These are phyloP conservation scores for Meganola albula DNA, from an alignment of 2,888 invertebrate genomes.

Conservation along the genomic window DNA sequence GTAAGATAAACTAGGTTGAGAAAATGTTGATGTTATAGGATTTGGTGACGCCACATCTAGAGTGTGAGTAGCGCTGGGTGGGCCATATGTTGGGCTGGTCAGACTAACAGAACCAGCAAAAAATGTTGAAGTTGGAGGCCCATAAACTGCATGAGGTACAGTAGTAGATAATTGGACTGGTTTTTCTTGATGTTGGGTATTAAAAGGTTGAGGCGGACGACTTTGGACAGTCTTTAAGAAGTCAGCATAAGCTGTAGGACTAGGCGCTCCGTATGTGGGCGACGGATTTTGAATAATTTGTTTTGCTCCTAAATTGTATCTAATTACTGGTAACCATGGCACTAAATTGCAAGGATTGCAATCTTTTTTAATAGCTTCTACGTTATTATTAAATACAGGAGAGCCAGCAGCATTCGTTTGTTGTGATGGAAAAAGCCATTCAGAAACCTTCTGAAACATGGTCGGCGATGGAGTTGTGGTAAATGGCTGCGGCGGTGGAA, in stretches of 20 bases:
- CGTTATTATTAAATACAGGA: slow-evolving; percentile 34
- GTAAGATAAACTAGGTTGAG: slow-evolving; percentile 38
- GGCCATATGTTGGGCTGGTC: slow-evolving; percentile 53
- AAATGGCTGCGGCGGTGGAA: slow-evolving; percentile 64
- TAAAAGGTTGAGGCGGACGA: slow-evolving; percentile 44
- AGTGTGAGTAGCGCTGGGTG: slow-evolving; percentile 50
- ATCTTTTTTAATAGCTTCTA: slow-evolving; percentile 67
- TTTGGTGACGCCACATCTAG: slow-evolving; percentile 48
- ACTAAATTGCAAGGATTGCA: slow-evolving; percentile 88
- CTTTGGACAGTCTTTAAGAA: slow-evolving; percentile 40
- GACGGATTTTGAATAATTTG: slow-evolving; percentile 44
- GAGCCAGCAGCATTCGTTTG: slow-evolving; percentile 44
- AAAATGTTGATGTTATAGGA: slow-evolving; percentile 40
- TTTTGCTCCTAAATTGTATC: slow-evolving; percentile 62
- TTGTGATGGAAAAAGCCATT: slow-evolving; percentile 79
- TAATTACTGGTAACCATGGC: slow-evolving; percentile 88
- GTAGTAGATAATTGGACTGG: slow-evolving; percentile 38
- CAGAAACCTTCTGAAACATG: slow-evolving; percentile 77
- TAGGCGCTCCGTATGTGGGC: slow-evolving; percentile 64
- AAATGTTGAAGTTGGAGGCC: slow-evolving; percentile 41
- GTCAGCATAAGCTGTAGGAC: slow-evolving; percentile 51
- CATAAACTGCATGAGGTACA: slow-evolving; percentile 48
- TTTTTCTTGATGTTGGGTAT: slow-evolving; percentile 33
- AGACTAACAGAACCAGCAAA: slow-evolving; percentile 28
- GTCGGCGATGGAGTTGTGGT: slow-evolving; percentile 66